phyloP scores from a whole-genome alignment of 1,140 invertebrate species.

The Bombus confusus region DNA sequence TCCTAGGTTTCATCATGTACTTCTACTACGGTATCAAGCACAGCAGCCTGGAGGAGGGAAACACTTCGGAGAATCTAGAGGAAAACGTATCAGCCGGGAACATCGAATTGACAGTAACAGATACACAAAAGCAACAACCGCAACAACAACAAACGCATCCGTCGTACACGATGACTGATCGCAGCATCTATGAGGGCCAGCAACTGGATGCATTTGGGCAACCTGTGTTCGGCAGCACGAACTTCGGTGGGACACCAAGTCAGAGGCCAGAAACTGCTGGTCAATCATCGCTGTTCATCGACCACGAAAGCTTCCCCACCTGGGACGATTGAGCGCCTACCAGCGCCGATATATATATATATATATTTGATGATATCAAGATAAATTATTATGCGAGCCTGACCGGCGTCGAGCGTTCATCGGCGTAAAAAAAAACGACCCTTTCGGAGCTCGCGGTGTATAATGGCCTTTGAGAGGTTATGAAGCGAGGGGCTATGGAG shows the following conservation, averaged over 20 bases:
- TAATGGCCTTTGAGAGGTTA: slow-evolving; percentile 2
- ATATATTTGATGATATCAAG: slow-evolving; percentile 46
- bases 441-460: slow-evolving; percentile 52
- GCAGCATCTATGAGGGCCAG: slow-evolving; percentile 74
- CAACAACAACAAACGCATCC: slow-evolving; percentile 59
- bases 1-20: slow-evolving; percentile 91
- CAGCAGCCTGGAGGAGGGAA: slow-evolving; percentile 88
- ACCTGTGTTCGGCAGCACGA: slow-evolving; percentile 79
- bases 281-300: slow-evolving; percentile 76
- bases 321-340: slow-evolving; percentile 82
- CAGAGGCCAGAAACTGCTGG: slow-evolving; percentile 52
- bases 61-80: slow-evolving; percentile 68
- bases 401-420: slow-evolving; percentile 50
- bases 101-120: slow-evolving; percentile 83
- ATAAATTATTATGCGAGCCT: slow-evolving; percentile 48
- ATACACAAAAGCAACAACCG: slow-evolving; percentile 77
- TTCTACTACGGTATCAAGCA: slow-evolving; percentile 96
- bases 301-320: slow-evolving; percentile 80
- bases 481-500: too few species aligned
- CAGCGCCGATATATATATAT: slow-evolving; percentile 48
- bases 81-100: slow-evolving; percentile 71
- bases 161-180: slow-evolving; percentile 56
- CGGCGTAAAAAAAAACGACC: slow-evolving; percentile 54
- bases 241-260: slow-evolving; percentile 75
- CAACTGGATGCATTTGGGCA: slow-evolving; percentile 79